Base-by-base conservation (phyloP, 2,888 invertebrate species). In the Macrosiphum euphorbiae region DNA sequence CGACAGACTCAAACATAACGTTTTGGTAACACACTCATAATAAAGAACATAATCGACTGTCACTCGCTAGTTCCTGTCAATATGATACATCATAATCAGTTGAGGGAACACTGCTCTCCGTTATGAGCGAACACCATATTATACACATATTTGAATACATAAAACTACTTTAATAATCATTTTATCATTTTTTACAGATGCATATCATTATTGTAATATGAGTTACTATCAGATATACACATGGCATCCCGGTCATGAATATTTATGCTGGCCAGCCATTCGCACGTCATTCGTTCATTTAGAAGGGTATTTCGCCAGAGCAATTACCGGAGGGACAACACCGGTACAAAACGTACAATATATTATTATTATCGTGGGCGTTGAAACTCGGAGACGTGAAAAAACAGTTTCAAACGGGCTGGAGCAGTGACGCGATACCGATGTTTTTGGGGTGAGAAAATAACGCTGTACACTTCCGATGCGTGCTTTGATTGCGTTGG, bases 381-480 rank as follows among this genome's bases (percentile, higher is more conserved):
- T 35, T 78, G 78, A 78, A 20, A 78, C 35, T 35, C 78, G 5
- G 35, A 78, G 20, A 78, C 20, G 78, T 78, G 78, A 78, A 35
- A 78, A 78, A 78, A 78, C 78, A 78, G 35, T 78, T 78, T 78
- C 35, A 35, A 78, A 78, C 20, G 20, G 78, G 2, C 20, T 20
- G 78, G 35, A 78, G 78, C 78, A 78, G 35, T 78, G 78, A 8
- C 78, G 78, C 35, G 78, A 78, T 78, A 78, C 35, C 35, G 35
- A 41, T 78, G 78, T 78, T 78, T 78, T 78, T 78, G 78, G 78
- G 78, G 78, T 35, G 78, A 78, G 35, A 78, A 78, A 78, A 78
- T 20, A 67, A 67, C 16, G n/a, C 78, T 8, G 20, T 78, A 78
- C 78, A 78, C 78, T 86, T 28, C 47, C 86, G 47, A 50, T 20